Evolutionary conservation across 2,888 invertebrate species (phyloP).

Genomic region (Peribatodes rhomboidaria): DNA sequence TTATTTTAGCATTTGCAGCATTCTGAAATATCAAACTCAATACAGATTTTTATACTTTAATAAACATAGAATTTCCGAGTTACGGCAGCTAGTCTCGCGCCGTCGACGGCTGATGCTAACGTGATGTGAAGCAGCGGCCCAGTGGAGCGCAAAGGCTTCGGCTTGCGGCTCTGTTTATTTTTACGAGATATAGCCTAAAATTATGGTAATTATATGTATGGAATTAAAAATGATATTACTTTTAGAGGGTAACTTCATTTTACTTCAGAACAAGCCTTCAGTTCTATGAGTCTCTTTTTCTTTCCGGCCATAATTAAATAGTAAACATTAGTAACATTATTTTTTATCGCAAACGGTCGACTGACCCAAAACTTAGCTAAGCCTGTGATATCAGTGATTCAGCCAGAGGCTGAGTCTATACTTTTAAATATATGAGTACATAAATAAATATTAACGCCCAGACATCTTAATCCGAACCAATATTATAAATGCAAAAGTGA

Average conservation of each 20-base stretch:
- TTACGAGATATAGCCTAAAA: conserved; percentile 6
- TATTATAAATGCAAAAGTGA: too few species aligned
- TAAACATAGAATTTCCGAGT: not conserved
- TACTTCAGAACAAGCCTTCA: too few species aligned
- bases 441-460: too few species aligned
- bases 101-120: conserved; percentile 6
- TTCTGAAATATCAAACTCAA: not conserved
- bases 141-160: conserved; percentile 9
- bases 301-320: too few species aligned
- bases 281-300: too few species aligned
- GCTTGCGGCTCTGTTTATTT: conserved; percentile 11
- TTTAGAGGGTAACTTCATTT: not conserved
- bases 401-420: too few species aligned
- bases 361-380: too few species aligned
- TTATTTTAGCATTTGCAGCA: not conserved
- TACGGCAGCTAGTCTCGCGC: not conserved
- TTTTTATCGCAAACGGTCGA: too few species aligned
- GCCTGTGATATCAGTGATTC: too few species aligned
- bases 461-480: too few species aligned
- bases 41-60: not conserved
- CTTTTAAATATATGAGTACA: too few species aligned
- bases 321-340: too few species aligned
- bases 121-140: conserved; percentile 3
- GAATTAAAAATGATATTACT: conserved; percentile 8
- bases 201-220: conserved; percentile 7